These are phyloP conservation scores for Andrena fulva DNA, from an alignment of 2,888 invertebrate genomes.

Conservation along the genomic window DNA sequence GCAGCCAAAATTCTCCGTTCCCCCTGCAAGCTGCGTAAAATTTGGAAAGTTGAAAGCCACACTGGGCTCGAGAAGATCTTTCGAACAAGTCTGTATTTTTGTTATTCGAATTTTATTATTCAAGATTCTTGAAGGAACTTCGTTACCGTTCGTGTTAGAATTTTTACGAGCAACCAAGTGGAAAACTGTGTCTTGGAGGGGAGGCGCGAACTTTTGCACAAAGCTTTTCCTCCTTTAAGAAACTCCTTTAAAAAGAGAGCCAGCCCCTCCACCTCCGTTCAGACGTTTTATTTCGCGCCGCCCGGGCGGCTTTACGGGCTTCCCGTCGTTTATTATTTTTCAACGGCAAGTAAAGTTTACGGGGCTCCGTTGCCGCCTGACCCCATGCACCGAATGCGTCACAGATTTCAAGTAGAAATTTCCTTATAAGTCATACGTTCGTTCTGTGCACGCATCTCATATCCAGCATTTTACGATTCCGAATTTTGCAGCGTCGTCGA, in stretches of 20 bases:
- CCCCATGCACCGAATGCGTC: slow-evolving; percentile 9
- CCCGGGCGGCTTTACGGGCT: neutral
- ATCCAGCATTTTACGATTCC: slow-evolving; percentile 57
- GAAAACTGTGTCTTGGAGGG: slow-evolving; percentile 25
- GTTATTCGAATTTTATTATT: slow-evolving; percentile 25
- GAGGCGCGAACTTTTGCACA: slow-evolving; percentile 27
- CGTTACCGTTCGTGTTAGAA: slow-evolving; percentile 18
- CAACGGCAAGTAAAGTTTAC: slow-evolving; percentile 24
- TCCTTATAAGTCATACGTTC: slow-evolving; percentile 7
- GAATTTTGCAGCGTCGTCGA: slow-evolving; percentile 18
- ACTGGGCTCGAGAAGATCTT: neutral
- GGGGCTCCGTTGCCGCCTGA: slow-evolving; percentile 1
- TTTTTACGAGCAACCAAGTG: slow-evolving; percentile 32
- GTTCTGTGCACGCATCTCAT: slow-evolving; percentile 29
- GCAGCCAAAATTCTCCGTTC: too few relatives aligned
- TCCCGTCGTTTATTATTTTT: slow-evolving; percentile 30
- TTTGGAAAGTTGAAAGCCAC: too few relatives aligned
- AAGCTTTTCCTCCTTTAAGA: slow-evolving; percentile 11
- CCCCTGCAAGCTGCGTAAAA: too few relatives aligned
- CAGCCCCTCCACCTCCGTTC: neutral
- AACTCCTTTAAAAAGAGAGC: slow-evolving; percentile 21
- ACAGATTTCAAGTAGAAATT: slow-evolving; percentile 8
- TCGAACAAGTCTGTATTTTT: neutral
- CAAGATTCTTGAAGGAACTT: slow-evolving; percentile 3
- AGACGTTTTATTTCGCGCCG: slow-evolving; percentile 3